These are phyloP conservation scores for Platyscapa corneri DNA, from an alignment of 1,140 invertebrate species.

Conservation along the genomic window DNA sequence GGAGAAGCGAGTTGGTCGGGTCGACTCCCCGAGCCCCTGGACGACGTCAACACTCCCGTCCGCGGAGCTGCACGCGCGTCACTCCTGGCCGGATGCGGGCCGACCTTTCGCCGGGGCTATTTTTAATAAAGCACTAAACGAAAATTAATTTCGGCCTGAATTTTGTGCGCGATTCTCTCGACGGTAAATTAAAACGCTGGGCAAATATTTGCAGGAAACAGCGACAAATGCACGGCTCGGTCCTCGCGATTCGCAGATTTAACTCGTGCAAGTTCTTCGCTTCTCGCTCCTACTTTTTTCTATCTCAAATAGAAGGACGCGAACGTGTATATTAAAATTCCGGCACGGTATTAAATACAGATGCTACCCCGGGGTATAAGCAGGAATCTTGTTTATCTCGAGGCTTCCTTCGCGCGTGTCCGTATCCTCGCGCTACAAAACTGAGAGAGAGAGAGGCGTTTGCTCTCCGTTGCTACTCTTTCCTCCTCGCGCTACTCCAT, in stretches of 20 bases:
- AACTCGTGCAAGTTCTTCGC: not conserved
- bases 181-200: conserved; percentile 43
- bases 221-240: conserved; percentile 8
- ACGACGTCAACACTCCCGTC: not conserved
- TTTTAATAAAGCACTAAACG: conserved; percentile 50
- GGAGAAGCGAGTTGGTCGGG: too few relatives aligned
- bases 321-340: conserved; percentile 47
- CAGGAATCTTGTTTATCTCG: conserved; percentile 22
- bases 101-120: conserved; percentile 29
- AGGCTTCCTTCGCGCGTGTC: not conserved
- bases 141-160: conserved; percentile 40
- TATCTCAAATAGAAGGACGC: conserved; percentile 44
- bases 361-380: not conserved
- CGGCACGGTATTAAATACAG: conserved; percentile 37
- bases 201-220: conserved; percentile 48
- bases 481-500: too few relatives aligned
- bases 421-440: too few relatives aligned
- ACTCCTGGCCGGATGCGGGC: too few relatives aligned
- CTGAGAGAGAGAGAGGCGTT: too few relatives aligned
- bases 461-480: too few relatives aligned
- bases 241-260: not conserved
- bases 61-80: too few relatives aligned
- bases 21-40: too few relatives aligned
- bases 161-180: not conserved
- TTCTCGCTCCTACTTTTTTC: not conserved